Conservation (phyloP, 2,113 vertebrate species). For the Casuarius casuarius region DNA sequence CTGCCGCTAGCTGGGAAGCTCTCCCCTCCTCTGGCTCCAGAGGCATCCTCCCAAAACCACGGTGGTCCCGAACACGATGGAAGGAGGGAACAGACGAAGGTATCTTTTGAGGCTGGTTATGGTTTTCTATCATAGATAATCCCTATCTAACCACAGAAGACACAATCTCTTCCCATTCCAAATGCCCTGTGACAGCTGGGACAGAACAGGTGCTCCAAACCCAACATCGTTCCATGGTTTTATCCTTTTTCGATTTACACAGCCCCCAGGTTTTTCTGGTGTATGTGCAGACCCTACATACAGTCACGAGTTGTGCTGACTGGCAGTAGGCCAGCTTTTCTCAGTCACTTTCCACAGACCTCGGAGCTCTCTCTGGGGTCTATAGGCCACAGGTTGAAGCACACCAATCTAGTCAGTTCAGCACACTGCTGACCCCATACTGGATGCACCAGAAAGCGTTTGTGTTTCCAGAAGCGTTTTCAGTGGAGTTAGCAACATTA, state of each 20-base stretch:
- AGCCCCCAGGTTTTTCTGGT: neutral
- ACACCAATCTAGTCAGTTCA: conserved; percentile 19
- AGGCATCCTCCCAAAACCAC: neutral
- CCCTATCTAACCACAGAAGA: neutral
- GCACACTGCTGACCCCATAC: neutral
- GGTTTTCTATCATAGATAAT: neutral
- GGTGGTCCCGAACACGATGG: accelerated
- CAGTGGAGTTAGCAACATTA: neutral
- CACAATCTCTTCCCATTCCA: neutral
- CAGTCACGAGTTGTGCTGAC: neutral
- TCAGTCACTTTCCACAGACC: neutral
- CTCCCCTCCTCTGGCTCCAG: neutral
- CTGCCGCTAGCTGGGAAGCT: accelerated
- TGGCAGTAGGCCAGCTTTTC: neutral
- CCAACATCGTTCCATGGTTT: neutral
- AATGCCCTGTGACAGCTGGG: neutral
- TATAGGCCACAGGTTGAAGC: conserved; percentile 8
- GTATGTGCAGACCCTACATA: neutral
- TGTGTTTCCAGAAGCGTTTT: neutral
- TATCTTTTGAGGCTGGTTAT: neutral
- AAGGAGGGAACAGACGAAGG: neutral
- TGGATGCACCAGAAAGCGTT: neutral
- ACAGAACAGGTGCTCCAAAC: neutral
- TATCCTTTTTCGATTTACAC: neutral
- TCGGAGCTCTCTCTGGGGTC: neutral